phyloP scores from a whole-genome alignment of 2,113 vertebrate genomes.

The Petaurus breviceps region DNA sequence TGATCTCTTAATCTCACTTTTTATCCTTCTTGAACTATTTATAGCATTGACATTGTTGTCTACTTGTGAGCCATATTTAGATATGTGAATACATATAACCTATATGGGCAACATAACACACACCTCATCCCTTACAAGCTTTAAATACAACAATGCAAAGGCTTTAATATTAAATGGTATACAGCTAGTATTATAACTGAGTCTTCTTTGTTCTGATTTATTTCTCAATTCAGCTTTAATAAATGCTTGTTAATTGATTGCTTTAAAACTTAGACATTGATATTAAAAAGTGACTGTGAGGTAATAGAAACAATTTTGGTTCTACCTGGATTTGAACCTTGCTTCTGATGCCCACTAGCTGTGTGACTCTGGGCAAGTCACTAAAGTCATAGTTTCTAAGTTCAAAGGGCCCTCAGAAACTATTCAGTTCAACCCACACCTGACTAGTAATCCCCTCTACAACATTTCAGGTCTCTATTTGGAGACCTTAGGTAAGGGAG shows the following conservation, averaged over 20 bases:
- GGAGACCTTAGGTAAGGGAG: not conserved
- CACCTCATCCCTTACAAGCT: not conserved
- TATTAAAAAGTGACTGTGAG: not conserved
- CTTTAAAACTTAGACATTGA: not conserved
- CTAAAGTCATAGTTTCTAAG: not conserved
- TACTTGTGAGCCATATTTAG: not conserved
- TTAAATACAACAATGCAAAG: not conserved
- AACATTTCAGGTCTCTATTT: not conserved
- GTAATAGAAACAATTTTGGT: not conserved
- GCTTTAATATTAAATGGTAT: not conserved
- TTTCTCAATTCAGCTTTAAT: not conserved
- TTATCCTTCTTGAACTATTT: no score
- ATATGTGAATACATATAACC: not conserved
- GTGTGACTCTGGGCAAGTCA: not conserved
- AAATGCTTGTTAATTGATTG: not conserved
- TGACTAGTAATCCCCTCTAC: not conserved
- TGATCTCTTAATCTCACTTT: no score
- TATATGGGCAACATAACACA: not conserved
- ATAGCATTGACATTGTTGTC: not conserved
- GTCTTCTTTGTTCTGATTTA: not conserved
- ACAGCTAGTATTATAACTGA: not conserved
- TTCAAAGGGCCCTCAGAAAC: not conserved
- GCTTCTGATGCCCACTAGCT: not conserved
- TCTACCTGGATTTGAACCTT: not conserved
- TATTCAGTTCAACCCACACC: not conserved